Conservation (phyloP, 2,888 invertebrate genomes). For the Erannis defoliaria region DNA sequence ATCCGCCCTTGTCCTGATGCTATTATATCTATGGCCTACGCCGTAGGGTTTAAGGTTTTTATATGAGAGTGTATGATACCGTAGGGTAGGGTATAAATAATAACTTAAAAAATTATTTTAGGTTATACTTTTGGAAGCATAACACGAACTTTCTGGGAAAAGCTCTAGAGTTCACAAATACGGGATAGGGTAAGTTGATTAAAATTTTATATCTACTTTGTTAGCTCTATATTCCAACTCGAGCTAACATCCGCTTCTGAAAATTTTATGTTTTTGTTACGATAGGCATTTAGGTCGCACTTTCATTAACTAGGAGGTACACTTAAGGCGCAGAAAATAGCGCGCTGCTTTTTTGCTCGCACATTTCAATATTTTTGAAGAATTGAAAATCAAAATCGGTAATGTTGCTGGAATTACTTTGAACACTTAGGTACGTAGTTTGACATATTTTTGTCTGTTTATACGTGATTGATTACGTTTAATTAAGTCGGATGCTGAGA, state of each 20-base stretch:
- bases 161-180: slow-evolving; percentile 7
- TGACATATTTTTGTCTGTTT: too few relatives aligned
- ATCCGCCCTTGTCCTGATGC: too few relatives aligned
- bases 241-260: slow-evolving; percentile 21
- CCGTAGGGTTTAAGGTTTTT: too few relatives aligned
- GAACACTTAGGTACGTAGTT: too few relatives aligned
- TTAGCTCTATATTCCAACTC: slow-evolving; percentile 10
- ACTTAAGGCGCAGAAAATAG: too few relatives aligned
- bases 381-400: background rate
- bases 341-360: background rate
- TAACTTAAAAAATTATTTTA: background rate
- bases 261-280: slow-evolving; percentile 30
- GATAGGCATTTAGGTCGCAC: slow-evolving; percentile 19
- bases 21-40: too few relatives aligned
- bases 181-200: slow-evolving; percentile 26
- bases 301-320: background rate
- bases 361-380: too few relatives aligned
- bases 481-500: too few relatives aligned
- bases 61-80: too few relatives aligned
- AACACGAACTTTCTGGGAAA: slow-evolving; percentile 5
- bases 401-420: too few relatives aligned
- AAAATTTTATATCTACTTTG: slow-evolving; percentile 31
- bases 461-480: too few relatives aligned
- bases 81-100: too few relatives aligned
- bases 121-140: background rate